These are phyloP conservation scores for Oostethus manadensis DNA, from an alignment of 2,113 vertebrate genomes.

Conservation along the genomic window DNA sequence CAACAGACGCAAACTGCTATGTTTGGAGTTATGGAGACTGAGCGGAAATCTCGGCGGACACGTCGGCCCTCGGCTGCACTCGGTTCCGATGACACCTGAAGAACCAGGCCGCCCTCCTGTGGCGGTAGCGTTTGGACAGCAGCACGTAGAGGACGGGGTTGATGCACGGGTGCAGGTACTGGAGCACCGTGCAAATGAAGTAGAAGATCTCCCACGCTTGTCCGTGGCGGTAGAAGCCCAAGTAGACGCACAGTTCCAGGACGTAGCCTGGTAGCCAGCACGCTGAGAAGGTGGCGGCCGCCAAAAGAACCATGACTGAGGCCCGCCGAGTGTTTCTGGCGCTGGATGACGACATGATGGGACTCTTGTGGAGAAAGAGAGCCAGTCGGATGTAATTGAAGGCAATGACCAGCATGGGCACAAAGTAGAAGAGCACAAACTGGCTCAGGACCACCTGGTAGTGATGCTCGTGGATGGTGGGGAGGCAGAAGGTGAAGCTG, in stretches of 20 bases:
- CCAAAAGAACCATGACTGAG: constrained; percentile 73
- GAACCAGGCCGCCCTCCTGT: constrained; percentile 53
- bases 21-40: no score
- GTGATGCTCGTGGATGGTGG: constrained; percentile 65
- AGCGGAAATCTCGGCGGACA: constrained; percentile 50
- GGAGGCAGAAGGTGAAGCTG: constrained; percentile 63
- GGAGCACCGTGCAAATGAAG: constrained; percentile 64
- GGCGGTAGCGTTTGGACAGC: constrained; percentile 61
- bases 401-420: constrained; percentile 68
- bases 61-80: constrained; percentile 54
- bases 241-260: constrained; percentile 68
- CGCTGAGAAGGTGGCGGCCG: constrained; percentile 65
- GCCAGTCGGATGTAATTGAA: constrained; percentile 68
- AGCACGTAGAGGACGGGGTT: constrained; percentile 67
- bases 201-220: constrained; percentile 65
- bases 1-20: no score
- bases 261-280: constrained; percentile 73
- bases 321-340: constrained; percentile 66
- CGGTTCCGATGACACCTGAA: constrained; percentile 55
- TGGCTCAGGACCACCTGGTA: constrained; percentile 68
- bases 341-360: constrained; percentile 65
- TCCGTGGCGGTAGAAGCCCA: constrained; percentile 61
- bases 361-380: constrained; percentile 69
- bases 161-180: constrained; percentile 67
- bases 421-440: constrained; percentile 70